These are phyloP conservation scores for Otus sunia DNA, from an alignment of 2,113 vertebrate genomes.

Conservation along the genomic window DNA sequence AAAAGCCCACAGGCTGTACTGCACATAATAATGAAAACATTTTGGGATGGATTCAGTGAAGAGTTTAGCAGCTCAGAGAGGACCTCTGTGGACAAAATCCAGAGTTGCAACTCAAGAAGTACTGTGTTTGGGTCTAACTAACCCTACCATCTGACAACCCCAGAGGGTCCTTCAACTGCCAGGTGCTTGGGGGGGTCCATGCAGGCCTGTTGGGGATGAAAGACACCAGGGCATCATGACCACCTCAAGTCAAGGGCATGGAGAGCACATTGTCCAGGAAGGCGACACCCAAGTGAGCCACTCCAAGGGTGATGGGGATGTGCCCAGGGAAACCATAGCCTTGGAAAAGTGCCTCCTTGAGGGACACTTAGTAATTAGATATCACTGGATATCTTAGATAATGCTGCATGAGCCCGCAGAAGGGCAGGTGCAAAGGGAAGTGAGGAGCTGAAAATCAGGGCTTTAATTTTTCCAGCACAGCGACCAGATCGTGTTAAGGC, in stretches of 20 bases:
- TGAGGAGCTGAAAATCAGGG: neutral
- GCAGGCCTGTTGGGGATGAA: neutral
- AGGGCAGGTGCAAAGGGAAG: neutral
- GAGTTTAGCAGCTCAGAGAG: neutral
- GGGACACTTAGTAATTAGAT: neutral
- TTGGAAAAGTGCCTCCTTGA: neutral
- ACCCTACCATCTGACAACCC: neutral
- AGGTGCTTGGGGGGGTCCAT: neutral
- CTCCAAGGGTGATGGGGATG: neutral
- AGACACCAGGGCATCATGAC: neutral
- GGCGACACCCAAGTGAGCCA: neutral
- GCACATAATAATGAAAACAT: neutral
- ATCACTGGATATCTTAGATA: neutral
- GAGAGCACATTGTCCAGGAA: fast-evolving
- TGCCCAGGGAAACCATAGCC: neutral
- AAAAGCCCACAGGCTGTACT: neutral
- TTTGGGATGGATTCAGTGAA: neutral
- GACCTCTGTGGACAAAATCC: neutral
- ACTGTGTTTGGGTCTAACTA: neutral
- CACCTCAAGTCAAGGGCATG: neutral
- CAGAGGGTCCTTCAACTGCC: neutral
- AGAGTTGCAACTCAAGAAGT: neutral
- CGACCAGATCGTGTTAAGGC: neutral
- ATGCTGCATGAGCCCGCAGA: neutral
- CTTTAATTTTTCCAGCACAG: neutral